phyloP scores from a whole-genome alignment of 2,888 invertebrate species.

The Yponomeuta sedellus region DNA sequence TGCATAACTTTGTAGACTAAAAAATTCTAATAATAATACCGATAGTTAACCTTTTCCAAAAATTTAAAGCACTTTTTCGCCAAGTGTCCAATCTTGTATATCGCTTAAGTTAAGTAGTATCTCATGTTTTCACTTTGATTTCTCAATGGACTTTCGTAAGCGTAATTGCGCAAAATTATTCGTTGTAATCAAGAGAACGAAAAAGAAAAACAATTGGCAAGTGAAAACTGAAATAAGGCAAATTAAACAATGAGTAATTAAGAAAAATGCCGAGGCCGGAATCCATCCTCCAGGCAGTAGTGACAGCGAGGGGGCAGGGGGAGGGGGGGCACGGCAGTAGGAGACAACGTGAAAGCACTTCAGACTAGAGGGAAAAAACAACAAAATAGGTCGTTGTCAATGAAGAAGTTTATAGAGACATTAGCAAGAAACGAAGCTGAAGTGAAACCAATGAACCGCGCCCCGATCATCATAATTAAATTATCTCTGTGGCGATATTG shows the following conservation, averaged over 20 bases:
- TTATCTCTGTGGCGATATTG: not conserved
- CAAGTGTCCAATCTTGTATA: not conserved
- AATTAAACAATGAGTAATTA: not conserved
- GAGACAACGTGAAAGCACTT: not conserved
- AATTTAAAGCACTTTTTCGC: no score
- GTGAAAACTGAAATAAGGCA: not conserved
- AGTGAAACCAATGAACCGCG: not conserved
- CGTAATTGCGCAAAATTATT: not conserved
- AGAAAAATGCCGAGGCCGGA: not conserved
- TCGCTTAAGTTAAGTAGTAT: not conserved
- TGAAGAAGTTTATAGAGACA: not conserved
- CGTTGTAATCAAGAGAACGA: not conserved
- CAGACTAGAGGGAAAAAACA: not conserved
- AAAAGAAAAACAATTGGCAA: conserved; percentile 1
- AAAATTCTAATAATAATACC: no score
- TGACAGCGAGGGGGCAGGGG: not conserved
- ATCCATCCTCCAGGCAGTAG: not conserved
- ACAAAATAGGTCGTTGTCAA: not conserved
- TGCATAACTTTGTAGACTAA: no score
- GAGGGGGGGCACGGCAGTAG: not conserved
- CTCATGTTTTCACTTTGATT: not conserved
- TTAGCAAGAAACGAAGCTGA: not conserved
- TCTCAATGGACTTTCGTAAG: conserved; percentile 5
- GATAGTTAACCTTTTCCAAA: no score
- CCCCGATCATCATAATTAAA: not conserved